Conservation (phyloP, 1,140 invertebrate genomes). For the Drosophila parvula region DNA sequence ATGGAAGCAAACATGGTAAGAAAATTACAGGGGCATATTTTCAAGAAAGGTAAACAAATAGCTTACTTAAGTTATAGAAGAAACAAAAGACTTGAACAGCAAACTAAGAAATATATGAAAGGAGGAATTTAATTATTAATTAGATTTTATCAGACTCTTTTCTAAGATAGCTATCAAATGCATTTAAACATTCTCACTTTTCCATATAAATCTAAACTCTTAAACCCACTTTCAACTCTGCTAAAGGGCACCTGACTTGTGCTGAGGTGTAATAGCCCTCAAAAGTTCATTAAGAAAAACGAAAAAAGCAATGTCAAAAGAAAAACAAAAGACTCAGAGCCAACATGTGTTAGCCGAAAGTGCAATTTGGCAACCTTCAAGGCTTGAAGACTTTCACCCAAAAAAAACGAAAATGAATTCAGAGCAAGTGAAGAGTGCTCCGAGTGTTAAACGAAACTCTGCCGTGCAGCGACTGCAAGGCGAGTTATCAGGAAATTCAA, state of each 20-base stretch:
- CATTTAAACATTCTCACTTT: background rate
- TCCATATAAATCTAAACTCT: background rate
- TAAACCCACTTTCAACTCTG: constrained; percentile 1
- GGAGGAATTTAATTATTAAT: background rate
- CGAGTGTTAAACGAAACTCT: too few species aligned
- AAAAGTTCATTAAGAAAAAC: constrained; percentile 18
- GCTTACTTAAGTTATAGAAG: background rate
- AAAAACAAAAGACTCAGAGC: constrained; percentile 23
- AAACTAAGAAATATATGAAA: constrained; percentile 38
- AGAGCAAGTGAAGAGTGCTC: constrained; percentile 23
- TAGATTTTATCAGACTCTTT: background rate
- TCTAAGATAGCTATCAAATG: background rate
- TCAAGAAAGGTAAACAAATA: background rate
- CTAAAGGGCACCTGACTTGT: constrained; percentile 41
- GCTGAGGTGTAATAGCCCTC: constrained; percentile 34
- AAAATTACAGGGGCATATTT: background rate
- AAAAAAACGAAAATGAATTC: constrained; percentile 34
- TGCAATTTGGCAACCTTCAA: constrained; percentile 56
- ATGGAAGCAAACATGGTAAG: background rate
- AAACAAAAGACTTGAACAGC: constrained; percentile 62
- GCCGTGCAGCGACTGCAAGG: constrained; percentile 30
- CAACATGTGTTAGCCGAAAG: constrained; percentile 35
- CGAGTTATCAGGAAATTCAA: constrained; percentile 37
- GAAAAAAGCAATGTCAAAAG: constrained; percentile 14
- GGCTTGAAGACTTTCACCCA: constrained; percentile 58